Evolutionary conservation across 2,888 invertebrate genomes (phyloP).

Genomic region (Trissolcus japonicus): DNA sequence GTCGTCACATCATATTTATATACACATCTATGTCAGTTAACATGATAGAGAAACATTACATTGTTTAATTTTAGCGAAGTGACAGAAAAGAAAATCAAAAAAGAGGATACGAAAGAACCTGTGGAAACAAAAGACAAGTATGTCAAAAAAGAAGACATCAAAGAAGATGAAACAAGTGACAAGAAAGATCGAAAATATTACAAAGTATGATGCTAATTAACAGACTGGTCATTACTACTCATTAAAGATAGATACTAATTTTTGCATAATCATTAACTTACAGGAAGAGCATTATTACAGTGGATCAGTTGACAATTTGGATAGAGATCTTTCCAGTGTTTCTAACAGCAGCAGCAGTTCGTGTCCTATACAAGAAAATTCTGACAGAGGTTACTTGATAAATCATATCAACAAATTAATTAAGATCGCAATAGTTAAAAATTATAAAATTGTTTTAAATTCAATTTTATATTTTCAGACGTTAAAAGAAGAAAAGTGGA

Average conservation of each 20-base stretch:
- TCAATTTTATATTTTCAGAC: constrained; percentile 77
- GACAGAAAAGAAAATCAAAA: constrained; percentile 69
- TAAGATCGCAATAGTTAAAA: neutral
- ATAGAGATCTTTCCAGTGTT: constrained; percentile 76
- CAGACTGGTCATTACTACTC: neutral
- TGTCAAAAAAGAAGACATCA: constrained; percentile 78
- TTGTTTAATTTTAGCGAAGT: constrained; percentile 63
- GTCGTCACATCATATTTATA: constrained; percentile 20
- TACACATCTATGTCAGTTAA: neutral
- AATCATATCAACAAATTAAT: neutral
- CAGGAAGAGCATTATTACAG: constrained; percentile 78
- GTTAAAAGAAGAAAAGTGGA: constrained; percentile 91
- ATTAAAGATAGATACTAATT: neutral
- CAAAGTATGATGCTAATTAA: constrained; percentile 62
- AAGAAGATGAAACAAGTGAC: constrained; percentile 76
- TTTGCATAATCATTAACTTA: constrained; percentile 31
- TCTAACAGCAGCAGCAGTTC: constrained; percentile 76
- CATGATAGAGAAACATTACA: neutral
- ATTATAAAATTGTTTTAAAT: neutral
- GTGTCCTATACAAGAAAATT: constrained; percentile 72
- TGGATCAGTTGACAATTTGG: constrained; percentile 78
- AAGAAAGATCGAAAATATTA: constrained; percentile 80
- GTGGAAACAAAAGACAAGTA: constrained; percentile 77
- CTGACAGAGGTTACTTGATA: constrained; percentile 77
- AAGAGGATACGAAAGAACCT: constrained; percentile 73